phyloP scores from a whole-genome alignment of 2,113 vertebrate species.

The Hippopotamus amphibius region DNA sequence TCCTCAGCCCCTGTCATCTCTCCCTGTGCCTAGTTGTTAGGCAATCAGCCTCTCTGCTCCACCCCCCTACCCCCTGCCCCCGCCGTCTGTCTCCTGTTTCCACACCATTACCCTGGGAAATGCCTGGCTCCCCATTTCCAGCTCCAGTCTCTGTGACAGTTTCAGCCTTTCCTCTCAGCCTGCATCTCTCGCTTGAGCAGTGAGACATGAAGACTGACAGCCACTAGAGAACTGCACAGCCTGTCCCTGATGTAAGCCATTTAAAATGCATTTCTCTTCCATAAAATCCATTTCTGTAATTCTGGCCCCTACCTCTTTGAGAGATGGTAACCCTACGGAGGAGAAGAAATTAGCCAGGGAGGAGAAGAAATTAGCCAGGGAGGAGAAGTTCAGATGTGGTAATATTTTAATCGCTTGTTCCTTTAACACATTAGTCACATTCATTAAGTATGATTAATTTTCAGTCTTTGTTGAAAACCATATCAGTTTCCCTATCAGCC shows the following conservation, averaged over 20 bases:
- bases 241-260: constrained; percentile 61
- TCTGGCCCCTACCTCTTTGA: constrained; percentile 53
- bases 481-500: constrained; percentile 60
- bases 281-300: constrained; percentile 15
- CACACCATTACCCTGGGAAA: constrained; percentile 52
- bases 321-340: constrained; percentile 68
- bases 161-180: constrained; percentile 35
- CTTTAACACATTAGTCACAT: constrained; percentile 66
- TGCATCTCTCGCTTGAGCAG: constrained; percentile 49
- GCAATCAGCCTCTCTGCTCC: not conserved
- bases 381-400: constrained; percentile 69
- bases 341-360: constrained; percentile 76
- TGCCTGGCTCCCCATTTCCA: constrained; percentile 52
- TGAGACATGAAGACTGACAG: constrained; percentile 63
- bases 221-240: constrained; percentile 56
- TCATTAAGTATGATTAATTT: constrained; percentile 80
- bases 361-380: constrained; percentile 74
- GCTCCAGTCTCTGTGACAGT: not conserved
- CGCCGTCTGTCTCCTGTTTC: constrained; percentile 44
- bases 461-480: constrained; percentile 62
- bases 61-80: not conserved
- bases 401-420: constrained; percentile 75
- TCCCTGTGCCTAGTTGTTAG: constrained; percentile 35
- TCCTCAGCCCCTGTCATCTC: constrained; percentile 4
- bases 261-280: constrained; percentile 65